These are phyloP conservation scores for Augochlorella aurata DNA, from an alignment of 2,888 invertebrate genomes.

Conservation along the genomic window DNA sequence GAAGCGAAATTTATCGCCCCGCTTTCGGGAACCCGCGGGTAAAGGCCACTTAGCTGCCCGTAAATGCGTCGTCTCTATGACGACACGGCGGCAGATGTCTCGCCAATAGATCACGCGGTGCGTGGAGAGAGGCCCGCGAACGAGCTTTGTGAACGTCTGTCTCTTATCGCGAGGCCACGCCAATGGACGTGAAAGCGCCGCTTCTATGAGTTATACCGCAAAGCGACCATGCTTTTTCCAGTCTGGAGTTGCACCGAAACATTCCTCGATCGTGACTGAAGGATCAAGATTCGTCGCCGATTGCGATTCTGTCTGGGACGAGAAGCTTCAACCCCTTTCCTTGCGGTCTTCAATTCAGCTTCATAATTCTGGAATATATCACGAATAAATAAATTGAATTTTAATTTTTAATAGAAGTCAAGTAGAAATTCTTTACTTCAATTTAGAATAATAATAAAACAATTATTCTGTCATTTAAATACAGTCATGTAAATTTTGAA, in stretches of 20 bases:
- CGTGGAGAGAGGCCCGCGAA: constrained; percentile 32
- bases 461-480: too few relatives aligned
- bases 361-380: too few relatives aligned
- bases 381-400: too few relatives aligned
- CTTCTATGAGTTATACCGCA: constrained; percentile 50
- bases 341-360: too few relatives aligned
- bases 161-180: constrained; percentile 51
- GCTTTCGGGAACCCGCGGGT: constrained; percentile 72
- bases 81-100: constrained; percentile 78
- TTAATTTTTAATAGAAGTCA: too few relatives aligned
- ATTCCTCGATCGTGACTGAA: constrained; percentile 10
- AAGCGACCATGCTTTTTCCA: constrained; percentile 31
- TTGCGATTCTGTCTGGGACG: neutral
- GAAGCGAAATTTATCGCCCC: constrained; percentile 75
- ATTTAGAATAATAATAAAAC: too few relatives aligned
- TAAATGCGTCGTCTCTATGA: constrained; percentile 80
- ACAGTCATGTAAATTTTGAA: too few relatives aligned
- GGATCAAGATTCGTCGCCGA: constrained; percentile 39
- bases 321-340: too few relatives aligned
- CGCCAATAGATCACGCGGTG: constrained; percentile 77
- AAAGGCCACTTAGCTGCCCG: constrained; percentile 79
- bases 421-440: too few relatives aligned
- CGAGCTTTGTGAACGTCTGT: constrained; percentile 59
- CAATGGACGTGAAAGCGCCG: constrained; percentile 51
- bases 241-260: neutral